Conservation (phyloP, 2,113 vertebrate genomes). For the Synodontis membranacea region DNA sequence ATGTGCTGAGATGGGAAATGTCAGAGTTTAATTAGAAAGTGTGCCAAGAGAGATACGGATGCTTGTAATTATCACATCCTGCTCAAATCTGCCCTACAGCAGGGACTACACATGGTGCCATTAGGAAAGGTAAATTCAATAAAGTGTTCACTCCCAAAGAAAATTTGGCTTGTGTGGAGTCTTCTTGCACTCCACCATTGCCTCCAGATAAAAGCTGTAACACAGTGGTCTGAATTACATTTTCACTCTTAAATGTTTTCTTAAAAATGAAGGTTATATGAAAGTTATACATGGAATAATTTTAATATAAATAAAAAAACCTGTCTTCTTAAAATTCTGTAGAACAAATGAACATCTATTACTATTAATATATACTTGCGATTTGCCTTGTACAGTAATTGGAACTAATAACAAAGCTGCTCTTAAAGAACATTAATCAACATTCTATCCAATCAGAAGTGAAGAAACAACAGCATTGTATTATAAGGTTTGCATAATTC, state of each 20-base stretch:
- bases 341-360: neutral
- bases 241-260: neutral
- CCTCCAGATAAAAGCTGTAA: constrained; percentile 43
- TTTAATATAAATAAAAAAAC: neutral
- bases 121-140: constrained; percentile 77
- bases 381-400: neutral
- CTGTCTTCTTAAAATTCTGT: neutral
- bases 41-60: constrained; percentile 58
- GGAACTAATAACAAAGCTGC: neutral
- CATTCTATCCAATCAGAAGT: neutral
- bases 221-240: neutral
- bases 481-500: neutral
- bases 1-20: constrained; percentile 66
- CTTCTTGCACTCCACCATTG: constrained; percentile 51
- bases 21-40: constrained; percentile 75
- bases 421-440: neutral
- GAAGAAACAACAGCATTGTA: neutral
- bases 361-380: neutral
- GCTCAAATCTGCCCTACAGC: constrained; percentile 61
- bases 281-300: neutral
- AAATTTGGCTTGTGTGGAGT: constrained; percentile 56
- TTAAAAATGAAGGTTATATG: neutral
- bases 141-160: constrained; percentile 61
- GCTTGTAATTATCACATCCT: constrained; percentile 69
- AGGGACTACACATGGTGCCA: constrained; percentile 64